Percentiles rank a stretch among this genome's conserved stretches.
Conservation (phyloP, 1,140 invertebrate species). For the Halictus rubicundus region DNA sequence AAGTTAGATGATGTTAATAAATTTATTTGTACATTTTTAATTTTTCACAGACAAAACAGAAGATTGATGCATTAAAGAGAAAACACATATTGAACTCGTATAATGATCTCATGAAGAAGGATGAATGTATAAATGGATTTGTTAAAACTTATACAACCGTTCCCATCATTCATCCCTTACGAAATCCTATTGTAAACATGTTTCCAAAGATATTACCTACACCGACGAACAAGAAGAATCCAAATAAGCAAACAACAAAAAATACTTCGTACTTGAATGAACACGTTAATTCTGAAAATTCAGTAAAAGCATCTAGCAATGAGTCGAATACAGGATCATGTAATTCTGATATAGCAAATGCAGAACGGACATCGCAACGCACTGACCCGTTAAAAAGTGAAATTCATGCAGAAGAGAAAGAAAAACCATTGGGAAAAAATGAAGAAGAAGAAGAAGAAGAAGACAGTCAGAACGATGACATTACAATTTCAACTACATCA, state of each 20-base stretch:
- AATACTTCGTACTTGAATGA: background rate
- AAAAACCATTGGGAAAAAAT: background rate
- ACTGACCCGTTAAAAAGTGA: background rate
- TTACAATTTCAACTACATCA: conserved; percentile 14
- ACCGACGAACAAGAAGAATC: conserved; percentile 25
- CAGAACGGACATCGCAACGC: background rate
- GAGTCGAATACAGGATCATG: background rate
- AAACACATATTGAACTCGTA: conserved; percentile 44
- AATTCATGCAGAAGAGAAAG: conserved; percentile 10
- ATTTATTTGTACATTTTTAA: conserved; percentile 19
- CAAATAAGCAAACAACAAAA: background rate
- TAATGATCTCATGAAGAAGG: conserved; percentile 44
- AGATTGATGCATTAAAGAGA: conserved; percentile 38
- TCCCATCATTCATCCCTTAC: conserved; percentile 55
- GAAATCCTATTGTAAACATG: conserved; percentile 78
- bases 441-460: conserved; percentile 8
- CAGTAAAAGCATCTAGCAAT: conserved; percentile 16
- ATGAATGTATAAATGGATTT: conserved; percentile 12
- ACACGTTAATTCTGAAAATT: background rate
- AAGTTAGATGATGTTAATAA: background rate
- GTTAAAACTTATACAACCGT: conserved; percentile 21
- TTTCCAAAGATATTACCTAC: conserved; percentile 68
- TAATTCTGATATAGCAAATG: conserved; percentile 8
- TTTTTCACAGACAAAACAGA: conserved; percentile 36
- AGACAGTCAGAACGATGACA: conserved; percentile 10